Conservation (phyloP, 2,797 vertebrate genomes). For the Lutjanus argentimaculatus region DNA sequence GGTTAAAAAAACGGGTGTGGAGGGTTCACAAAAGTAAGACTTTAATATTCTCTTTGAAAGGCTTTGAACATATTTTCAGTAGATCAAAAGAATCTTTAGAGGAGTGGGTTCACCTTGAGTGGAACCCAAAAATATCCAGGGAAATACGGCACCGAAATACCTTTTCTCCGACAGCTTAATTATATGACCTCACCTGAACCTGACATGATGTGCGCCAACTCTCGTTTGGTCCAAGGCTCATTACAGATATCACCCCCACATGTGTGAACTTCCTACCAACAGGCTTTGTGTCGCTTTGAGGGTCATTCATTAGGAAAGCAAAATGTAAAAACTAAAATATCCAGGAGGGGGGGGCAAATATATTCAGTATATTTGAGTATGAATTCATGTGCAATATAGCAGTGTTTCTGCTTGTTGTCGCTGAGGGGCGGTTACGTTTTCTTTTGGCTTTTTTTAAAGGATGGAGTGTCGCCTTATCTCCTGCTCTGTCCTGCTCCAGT, state of each 20-base stretch:
- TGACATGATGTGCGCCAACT: constrained; percentile 23
- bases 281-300: constrained; percentile 2
- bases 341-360: too few relatives aligned
- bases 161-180: constrained; percentile 36
- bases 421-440: too few relatives aligned
- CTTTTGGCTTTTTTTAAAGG: too few relatives aligned
- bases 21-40: constrained; percentile 33
- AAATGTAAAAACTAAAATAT: not conserved
- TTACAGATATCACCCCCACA: constrained; percentile 40
- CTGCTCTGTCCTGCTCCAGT: too few relatives aligned
- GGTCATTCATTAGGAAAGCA: constrained; percentile 15
- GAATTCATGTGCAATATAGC: too few relatives aligned
- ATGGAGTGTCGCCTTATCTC: too few relatives aligned
- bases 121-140: constrained; percentile 39
- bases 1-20: constrained; percentile 5
- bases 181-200: constrained; percentile 33
- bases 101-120: constrained; percentile 44
- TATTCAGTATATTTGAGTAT: too few relatives aligned
- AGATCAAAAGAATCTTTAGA: constrained; percentile 60
- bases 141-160: constrained; percentile 4
- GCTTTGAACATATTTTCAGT: constrained; percentile 44
- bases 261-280: constrained; percentile 1
- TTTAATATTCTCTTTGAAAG: constrained; percentile 64
- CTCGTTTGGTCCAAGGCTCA: constrained; percentile 18
- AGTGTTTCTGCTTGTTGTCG: too few relatives aligned